phyloP scores from a whole-genome alignment of 2,113 vertebrate genomes.

The Gavialis gangeticus region DNA sequence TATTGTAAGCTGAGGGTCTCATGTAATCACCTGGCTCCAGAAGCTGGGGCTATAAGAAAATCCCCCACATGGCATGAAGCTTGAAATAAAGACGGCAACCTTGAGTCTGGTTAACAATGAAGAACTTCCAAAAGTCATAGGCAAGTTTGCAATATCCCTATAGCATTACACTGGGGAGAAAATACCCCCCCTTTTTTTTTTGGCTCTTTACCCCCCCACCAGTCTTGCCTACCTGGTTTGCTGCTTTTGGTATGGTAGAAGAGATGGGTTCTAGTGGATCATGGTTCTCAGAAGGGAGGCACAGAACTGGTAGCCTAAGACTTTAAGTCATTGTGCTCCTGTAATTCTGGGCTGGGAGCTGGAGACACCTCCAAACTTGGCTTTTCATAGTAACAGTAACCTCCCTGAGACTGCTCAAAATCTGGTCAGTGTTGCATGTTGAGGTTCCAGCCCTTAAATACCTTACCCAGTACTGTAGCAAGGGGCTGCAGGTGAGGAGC shows the following conservation, averaged over 20 bases:
- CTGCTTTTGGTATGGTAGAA: not conserved
- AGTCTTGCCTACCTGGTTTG: not conserved
- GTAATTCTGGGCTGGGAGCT: accelerated
- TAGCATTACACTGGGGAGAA: not conserved
- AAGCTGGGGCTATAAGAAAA: too few relatives aligned
- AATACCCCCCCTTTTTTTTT: not conserved
- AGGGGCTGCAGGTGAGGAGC: too few relatives aligned
- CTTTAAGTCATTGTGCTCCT: not conserved
- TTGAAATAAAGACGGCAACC: too few relatives aligned
- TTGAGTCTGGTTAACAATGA: too few relatives aligned
- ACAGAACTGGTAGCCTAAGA: not conserved
- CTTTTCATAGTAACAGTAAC: not conserved
- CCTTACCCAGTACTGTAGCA: not conserved
- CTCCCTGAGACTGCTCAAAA: not conserved
- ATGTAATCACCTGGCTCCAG: too few relatives aligned
- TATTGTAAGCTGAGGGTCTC: too few relatives aligned
- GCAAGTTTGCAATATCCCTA: not conserved
- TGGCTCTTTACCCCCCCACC: not conserved
- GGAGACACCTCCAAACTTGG: not conserved
- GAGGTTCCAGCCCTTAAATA: not conserved
- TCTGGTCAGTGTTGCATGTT: not conserved
- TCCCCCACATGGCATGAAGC: too few relatives aligned
- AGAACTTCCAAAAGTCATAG: not conserved
- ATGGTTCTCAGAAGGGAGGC: not conserved
- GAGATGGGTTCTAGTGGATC: not conserved